Conservation (phyloP, 2,113 vertebrate genomes). For the Hippocampus comes region DNA sequence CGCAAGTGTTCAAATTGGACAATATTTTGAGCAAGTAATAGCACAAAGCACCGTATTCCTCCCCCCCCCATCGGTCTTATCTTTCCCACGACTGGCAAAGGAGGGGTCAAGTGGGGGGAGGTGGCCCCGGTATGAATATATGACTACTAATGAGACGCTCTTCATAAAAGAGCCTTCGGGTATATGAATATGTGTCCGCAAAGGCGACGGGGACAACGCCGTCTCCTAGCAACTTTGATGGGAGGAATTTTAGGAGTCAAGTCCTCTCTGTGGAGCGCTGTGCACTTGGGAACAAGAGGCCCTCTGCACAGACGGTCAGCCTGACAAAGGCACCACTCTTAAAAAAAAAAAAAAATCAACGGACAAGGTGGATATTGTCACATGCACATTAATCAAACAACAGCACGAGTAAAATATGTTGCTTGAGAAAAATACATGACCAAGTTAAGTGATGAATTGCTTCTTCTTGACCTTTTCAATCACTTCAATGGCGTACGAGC, state of each 20-base stretch:
- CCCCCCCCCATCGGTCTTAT: constrained; percentile 41
- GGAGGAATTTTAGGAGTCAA: constrained; percentile 76
- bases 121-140: constrained; percentile 73
- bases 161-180: constrained; percentile 64
- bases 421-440: constrained; percentile 56
- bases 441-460: constrained; percentile 69
- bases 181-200: constrained; percentile 77
- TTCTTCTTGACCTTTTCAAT: constrained; percentile 48
- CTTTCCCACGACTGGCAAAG: constrained; percentile 75
- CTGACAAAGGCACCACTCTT: constrained; percentile 51
- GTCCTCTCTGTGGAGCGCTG: constrained; percentile 56
- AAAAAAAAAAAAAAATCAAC: constrained; percentile 35
- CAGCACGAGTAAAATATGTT: constrained; percentile 47
- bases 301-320: constrained; percentile 54
- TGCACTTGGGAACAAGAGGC: constrained; percentile 64
- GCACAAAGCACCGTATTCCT: constrained; percentile 41
- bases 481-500: constrained; percentile 26
- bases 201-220: constrained; percentile 66
- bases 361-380: constrained; percentile 57
- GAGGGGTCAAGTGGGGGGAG: constrained; percentile 73
- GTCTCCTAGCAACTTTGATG: constrained; percentile 73
- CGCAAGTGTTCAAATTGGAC: constrained; percentile 28
- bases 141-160: constrained; percentile 74
- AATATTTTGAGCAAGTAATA: constrained; percentile 53
- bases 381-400: constrained; percentile 66